A percentile compares a stretch with the other conserved stretches of the same genome.
Evolutionary conservation across 2,113 vertebrate genomes (phyloP).

Genomic region (Bagarius yarrelli): DNA sequence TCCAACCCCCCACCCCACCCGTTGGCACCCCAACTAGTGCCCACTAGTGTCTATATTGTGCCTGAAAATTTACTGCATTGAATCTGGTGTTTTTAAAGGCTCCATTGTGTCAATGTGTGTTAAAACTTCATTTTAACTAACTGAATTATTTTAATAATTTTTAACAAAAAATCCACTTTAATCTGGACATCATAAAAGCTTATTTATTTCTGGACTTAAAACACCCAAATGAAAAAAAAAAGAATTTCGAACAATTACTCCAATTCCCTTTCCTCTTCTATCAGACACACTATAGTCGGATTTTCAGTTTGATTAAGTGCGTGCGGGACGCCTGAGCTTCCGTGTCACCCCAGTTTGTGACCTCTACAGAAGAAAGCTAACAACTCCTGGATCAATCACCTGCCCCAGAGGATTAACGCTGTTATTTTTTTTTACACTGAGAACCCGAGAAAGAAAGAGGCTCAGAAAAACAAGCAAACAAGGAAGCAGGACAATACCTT

Average conservation of each 20-base stretch:
- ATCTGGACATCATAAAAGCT: background rate
- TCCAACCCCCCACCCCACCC: too few species aligned
- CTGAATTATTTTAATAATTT: background rate
- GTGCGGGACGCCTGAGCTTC: slow-evolving; percentile 9
- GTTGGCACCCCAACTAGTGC: too few species aligned
- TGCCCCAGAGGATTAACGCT: slow-evolving; percentile 32
- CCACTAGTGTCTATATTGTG: too few species aligned
- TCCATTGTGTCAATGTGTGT: too few species aligned
- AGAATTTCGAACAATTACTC: background rate
- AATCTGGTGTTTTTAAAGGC: too few species aligned
- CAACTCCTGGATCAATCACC: slow-evolving; percentile 40
- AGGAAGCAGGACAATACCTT: slow-evolving; percentile 42
- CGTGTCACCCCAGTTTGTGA: slow-evolving; percentile 22
- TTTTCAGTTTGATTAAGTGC: slow-evolving; percentile 37
- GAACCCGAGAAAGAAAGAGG: slow-evolving; percentile 18
- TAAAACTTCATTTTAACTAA: too few species aligned
- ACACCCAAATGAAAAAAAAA: background rate
- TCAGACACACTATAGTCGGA: slow-evolving; percentile 18
- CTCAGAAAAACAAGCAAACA: slow-evolving; percentile 25
- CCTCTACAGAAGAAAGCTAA: slow-evolving; percentile 42
- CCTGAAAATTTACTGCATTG: too few species aligned
- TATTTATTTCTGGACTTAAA: background rate
- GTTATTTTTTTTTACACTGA: background rate
- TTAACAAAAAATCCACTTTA: background rate
- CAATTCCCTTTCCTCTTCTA: background rate